Evolutionary conservation across 2,888 invertebrate species (phyloP), one percentile per base, ranked within the genome.

Genomic region (Drosophila heteroneura): DNA sequence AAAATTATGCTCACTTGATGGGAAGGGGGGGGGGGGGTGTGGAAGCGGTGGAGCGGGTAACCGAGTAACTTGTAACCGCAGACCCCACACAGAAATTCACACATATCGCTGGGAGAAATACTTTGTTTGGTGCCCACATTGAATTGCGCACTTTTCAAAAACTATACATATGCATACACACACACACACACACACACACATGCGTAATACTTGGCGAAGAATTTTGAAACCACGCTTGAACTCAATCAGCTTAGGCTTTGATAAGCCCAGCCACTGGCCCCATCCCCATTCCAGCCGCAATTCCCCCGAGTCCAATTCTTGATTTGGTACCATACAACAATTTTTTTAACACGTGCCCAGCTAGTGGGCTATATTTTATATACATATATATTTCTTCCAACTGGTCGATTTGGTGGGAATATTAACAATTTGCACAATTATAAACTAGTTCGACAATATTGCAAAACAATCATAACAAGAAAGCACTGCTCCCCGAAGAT

Each of bases 61-160:
- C 33, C 54, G 30, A 7, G 30, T 30, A 70, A 63, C 39, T 63
- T 62, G 60, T 68, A 65, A 65, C 67, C 76, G 59, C 76, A 80
- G 49, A 64, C 59, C 59, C 58, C 58, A 60, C 61, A 74, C 66
- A 65, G 56, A 62, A 41, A 44, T 39, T 62, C 47, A 5, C 61
- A 70, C 47, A 70, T 54, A 60, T 61, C 56, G 39, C 49, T 51
- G 47, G 41, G 28, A 60, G 54, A 60, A 75, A 56, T 44, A 63
- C 37, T 47, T 67, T 41, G 47, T 3, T 28, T 28, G 28, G 58
- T 49, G 41, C 30, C 19, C 26, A 30, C 53, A 44, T 52, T 54
- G 33, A 65, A 65, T 63, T 79, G 70, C 70, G 74, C 49, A 41
- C 52, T 70, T 67, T 32, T 5, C 22, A 52, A 9, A 22, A 19